These are phyloP conservation scores for Equus quagga DNA, from an alignment of 2,113 vertebrate species.

Conservation along the genomic window DNA sequence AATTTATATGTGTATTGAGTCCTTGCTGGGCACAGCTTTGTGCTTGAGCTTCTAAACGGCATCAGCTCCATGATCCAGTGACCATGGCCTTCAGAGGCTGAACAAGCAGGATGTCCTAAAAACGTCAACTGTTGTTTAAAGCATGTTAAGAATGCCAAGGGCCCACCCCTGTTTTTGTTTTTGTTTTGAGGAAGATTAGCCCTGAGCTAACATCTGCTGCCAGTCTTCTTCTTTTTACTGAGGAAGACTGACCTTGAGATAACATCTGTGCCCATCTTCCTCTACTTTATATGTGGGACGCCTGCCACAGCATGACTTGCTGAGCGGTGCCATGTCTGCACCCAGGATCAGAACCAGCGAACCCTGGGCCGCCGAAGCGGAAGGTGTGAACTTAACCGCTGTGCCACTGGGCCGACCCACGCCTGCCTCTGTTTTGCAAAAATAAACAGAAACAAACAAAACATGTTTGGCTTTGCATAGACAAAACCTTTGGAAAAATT, in stretches of 20 bases:
- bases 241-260: too few relatives aligned
- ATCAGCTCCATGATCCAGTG: neutral
- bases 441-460: neutral
- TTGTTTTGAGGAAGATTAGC: too few relatives aligned
- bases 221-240: too few relatives aligned
- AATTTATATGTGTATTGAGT: neutral
- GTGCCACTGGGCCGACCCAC: too few relatives aligned
- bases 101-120: neutral
- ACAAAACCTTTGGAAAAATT: neutral
- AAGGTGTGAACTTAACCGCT: too few relatives aligned
- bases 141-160: neutral
- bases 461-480: neutral
- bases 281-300: too few relatives aligned
- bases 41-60: neutral
- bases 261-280: too few relatives aligned
- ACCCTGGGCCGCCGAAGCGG: too few relatives aligned
- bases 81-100: neutral
- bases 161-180: neutral
- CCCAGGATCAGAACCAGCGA: too few relatives aligned
- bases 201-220: too few relatives aligned
- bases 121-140: neutral
- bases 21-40: neutral
- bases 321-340: too few relatives aligned
- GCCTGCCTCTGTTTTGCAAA: constrained; percentile 3
- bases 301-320: too few relatives aligned